Percentiles rank a stretch among this genome's conserved stretches.
Conservation (phyloP, 2,113 vertebrate genomes). For the Oriolus oriolus region DNA sequence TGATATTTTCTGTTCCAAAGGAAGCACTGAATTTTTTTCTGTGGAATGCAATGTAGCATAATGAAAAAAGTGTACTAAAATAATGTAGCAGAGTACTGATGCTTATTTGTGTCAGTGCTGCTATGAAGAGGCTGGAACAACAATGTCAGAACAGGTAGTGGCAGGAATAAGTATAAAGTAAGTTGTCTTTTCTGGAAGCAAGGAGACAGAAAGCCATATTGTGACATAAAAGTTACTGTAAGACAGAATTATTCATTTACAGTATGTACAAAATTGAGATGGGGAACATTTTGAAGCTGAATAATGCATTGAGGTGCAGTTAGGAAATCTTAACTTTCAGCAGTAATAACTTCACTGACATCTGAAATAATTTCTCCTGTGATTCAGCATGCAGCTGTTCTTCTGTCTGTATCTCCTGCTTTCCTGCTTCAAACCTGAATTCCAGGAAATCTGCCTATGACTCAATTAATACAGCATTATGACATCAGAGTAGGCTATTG, state of each 20-base stretch:
- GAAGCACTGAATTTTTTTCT: not conserved
- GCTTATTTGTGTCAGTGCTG: not conserved
- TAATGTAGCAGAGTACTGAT: not conserved
- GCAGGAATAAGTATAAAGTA: not conserved
- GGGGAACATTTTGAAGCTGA: not conserved
- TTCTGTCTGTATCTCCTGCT: not conserved
- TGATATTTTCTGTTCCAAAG: not conserved
- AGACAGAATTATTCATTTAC: not conserved
- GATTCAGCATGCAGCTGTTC: not conserved
- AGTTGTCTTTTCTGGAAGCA: not conserved
- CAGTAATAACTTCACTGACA: not conserved
- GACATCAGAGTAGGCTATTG: slow-evolving; percentile 26
- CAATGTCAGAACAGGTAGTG: not conserved
- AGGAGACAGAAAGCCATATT: not conserved
- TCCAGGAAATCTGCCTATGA: slow-evolving; percentile 28
- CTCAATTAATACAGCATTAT: slow-evolving; percentile 11
- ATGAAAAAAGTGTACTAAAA: not conserved
- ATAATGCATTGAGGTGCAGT: not conserved
- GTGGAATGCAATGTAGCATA: not conserved
- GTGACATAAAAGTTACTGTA: not conserved
- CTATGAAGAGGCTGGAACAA: not conserved
- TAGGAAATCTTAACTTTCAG: not conserved
- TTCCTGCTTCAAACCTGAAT: slow-evolving; percentile 8
- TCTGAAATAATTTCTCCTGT: not conserved
- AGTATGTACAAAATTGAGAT: not conserved